A percentile compares a stretch with the other conserved stretches of the same genome.
Conservation (phyloP, 2,888 invertebrate species). For the Drosophila atripex region DNA sequence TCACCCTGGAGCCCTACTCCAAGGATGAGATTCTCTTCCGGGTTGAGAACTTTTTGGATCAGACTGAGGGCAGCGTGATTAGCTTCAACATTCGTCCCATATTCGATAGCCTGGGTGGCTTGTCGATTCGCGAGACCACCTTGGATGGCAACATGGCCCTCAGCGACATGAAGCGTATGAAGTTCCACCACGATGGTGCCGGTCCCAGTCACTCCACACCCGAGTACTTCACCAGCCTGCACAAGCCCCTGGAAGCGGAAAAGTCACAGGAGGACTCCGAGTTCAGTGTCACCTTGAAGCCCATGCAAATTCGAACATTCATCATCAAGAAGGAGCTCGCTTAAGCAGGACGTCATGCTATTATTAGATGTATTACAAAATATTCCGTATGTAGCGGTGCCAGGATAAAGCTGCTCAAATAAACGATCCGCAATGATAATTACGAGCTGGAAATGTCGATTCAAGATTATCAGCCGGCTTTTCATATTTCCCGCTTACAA, state of each 20-base stretch:
- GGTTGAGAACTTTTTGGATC: slow-evolving; percentile 90
- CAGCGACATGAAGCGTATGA: slow-evolving; percentile 83
- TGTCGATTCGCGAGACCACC: slow-evolving; percentile 86
- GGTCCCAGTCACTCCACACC: slow-evolving; percentile 26
- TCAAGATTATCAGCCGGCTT: slow-evolving; percentile 33
- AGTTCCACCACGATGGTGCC: slow-evolving; percentile 67
- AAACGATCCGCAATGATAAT: slow-evolving; percentile 25
- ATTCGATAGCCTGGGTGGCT: slow-evolving; percentile 86
- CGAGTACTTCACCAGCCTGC: slow-evolving; percentile 61
- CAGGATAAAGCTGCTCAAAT: neutral
- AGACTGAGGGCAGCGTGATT: slow-evolving; percentile 84
- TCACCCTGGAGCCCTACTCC: slow-evolving; percentile 92
- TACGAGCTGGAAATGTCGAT: slow-evolving; percentile 20
- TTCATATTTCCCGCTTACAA: slow-evolving; percentile 33
- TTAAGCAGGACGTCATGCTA: neutral
- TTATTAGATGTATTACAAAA: neutral
- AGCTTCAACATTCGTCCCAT: slow-evolving; percentile 82
- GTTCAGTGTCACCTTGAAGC: slow-evolving; percentile 53
- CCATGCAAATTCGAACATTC: slow-evolving; percentile 36
- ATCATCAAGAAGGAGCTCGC: slow-evolving; percentile 16
- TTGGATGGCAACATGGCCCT: slow-evolving; percentile 88
- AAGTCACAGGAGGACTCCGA: slow-evolving; percentile 55
- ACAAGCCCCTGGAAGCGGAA: slow-evolving; percentile 53
- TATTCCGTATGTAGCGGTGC: neutral
- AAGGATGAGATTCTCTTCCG: slow-evolving; percentile 87